Evolutionary conservation across 2,113 vertebrate genomes (phyloP), one percentile per base, ranked within the genome.

Genomic region (Lipophrys pholis): DNA sequence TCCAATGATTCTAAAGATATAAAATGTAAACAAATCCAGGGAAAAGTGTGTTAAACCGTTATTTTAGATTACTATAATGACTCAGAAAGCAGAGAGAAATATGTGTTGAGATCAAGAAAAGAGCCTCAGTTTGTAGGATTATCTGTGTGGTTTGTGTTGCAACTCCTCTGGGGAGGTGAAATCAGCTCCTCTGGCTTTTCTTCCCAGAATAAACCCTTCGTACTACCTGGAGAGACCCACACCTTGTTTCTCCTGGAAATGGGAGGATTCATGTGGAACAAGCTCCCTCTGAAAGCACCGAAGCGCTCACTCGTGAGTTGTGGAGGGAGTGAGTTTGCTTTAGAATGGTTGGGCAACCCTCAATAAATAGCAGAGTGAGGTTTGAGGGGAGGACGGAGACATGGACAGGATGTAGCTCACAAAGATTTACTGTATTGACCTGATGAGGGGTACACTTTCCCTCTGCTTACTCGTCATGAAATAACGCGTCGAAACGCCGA

Each of bases 151-250:
- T 39, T 14, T 35, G 52, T 0, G 53, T 38, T 50, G 21, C 11
- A 51, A 59, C 48, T 16, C 30, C 17, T 51, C 9, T 51, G 0
- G 46, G 45, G 21, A 30, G 21, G 21, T 30, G 21, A 74, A 76
- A 86, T 72, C 46, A 17, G 55, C 41, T 64, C 56, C 69, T 84
- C 69, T 0, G n/a, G 81, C 71, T 65, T 76, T 78, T 87, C 76
- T 62, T 36, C 45, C 21, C 8, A 38, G 16, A 70, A 30, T 30
- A 30, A 38, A 39, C 53, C 36, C 52, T 72, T 61, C 46, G 16
- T 11, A 35, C 49, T 73, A 59, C 60, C 58, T 58, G 46, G 69
- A 80, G 59, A 56, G 12, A 36, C 16, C 41, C 21, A 0, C 17
- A 45, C 14, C 53, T 43, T 11, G 6, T 56, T 66, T 71, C 48